Conservation (phyloP, 2,113 vertebrate genomes). For the Microcebus murinus region DNA sequence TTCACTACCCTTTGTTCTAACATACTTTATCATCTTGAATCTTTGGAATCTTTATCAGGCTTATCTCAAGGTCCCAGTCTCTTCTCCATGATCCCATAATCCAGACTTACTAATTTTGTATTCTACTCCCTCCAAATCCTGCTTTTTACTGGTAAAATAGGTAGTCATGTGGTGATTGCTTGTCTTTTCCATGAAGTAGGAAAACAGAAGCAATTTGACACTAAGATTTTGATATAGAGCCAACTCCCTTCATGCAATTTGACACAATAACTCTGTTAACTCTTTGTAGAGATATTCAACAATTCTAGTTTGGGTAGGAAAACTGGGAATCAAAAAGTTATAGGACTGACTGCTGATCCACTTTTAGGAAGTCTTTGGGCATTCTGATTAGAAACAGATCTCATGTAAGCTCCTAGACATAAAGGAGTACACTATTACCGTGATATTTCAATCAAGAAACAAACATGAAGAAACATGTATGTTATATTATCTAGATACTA, state of each 20-base stretch:
- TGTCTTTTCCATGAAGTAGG: not conserved
- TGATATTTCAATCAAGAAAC: not conserved
- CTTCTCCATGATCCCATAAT: not conserved
- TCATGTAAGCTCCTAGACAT: not conserved
- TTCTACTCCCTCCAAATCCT: not conserved
- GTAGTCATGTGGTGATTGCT: not conserved
- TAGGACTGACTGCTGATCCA: not conserved
- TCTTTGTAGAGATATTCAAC: not conserved
- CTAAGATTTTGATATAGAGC: not conserved
- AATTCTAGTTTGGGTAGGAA: not conserved
- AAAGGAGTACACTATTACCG: not conserved
- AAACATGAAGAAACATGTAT: not conserved
- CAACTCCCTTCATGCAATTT: not conserved
- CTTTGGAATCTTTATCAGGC: not conserved
- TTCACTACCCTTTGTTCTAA: not conserved
- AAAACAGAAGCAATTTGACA: not conserved
- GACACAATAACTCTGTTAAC: not conserved
- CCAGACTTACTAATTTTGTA: not conserved
- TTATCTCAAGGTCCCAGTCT: not conserved
- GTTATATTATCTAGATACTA: not conserved
- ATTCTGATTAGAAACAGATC: not conserved
- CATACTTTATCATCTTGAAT: not conserved
- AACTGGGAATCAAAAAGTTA: not conserved
- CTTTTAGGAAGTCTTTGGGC: not conserved
- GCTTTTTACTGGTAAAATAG: not conserved